Base-by-base conservation (phyloP, 2,113 vertebrate species). In the Tapirus terrestris region DNA sequence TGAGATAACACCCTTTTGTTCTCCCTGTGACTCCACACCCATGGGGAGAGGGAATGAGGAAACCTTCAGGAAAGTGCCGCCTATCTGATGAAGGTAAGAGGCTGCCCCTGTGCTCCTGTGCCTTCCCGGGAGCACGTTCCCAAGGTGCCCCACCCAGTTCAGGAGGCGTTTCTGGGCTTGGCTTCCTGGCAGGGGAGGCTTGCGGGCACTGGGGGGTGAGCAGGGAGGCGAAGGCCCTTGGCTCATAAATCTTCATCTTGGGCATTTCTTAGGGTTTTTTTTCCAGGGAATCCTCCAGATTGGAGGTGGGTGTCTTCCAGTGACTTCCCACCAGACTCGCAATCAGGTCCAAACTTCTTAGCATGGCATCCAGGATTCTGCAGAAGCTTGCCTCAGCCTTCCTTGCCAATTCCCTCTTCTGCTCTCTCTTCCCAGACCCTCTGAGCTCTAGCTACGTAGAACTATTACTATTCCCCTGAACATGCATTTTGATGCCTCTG, bases 1-100 rank as follows among this genome's bases (percentile, higher is more conserved):
- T 39, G 45, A 56, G 95, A 96, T 93, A 97, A 96, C 61, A 76
- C 83, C 72, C 87, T 88, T 96, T 96, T 96, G 97, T 97, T 97
- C 61, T 93, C 89, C 39, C 25, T 2, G 25, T 29, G 76, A 65
- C 60, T 95, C 88, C 96, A 97, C 93, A 83, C 96, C 97, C 97
- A 68, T 29, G n/a, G 45, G 39, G 77, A 70, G 89, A 97, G 88
- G 25, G 97, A 56, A 73, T 56, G 92, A 90, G 77, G 89, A 97
- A 98, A 90, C 68, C 88, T 91, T 65, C 13, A n/a, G 76, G 89
- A 94, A 89, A 89, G 63, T 67, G 77, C 73, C 0, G 11, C n/a
- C 29, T 48, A n/a, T 68, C 80, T 73, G 94, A 87, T 36, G 45
- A 45, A 79, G n/a, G 90, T 92, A 60, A 89, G 63, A 60, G 67